These are phyloP conservation scores for Phrynocephalus guinanensis DNA, from an alignment of 2,797 vertebrate species.

Conservation along the genomic window DNA sequence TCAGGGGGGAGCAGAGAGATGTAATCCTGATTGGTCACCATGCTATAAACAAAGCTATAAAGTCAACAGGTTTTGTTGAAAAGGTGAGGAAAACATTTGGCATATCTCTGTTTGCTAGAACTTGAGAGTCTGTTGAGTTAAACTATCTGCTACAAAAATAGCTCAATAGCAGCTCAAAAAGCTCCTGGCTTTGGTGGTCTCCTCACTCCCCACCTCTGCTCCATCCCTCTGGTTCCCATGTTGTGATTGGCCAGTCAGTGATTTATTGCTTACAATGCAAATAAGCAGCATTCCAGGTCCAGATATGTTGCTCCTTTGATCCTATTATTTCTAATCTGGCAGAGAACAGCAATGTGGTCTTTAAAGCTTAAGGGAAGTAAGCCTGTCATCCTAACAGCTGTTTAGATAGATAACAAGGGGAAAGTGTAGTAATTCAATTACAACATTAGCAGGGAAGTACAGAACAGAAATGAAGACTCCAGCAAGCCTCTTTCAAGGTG, in stretches of 20 bases:
- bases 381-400: slow-evolving; percentile 34
- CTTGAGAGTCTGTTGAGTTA: not conserved
- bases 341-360: not conserved
- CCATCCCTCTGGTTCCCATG: not conserved
- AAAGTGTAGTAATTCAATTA: not conserved
- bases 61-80: not conserved
- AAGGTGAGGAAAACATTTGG: not conserved
- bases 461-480: not conserved
- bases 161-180: not conserved
- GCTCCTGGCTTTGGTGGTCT: not conserved
- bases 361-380: slow-evolving; percentile 27
- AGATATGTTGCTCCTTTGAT: slow-evolving; percentile 3
- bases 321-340: not conserved
- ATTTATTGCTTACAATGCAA: slow-evolving; percentile 44
- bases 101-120: not conserved
- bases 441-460: not conserved
- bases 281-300: not conserved
- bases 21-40: not conserved
- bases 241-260: not conserved
- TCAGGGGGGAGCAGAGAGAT: too few relatives aligned
- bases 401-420: slow-evolving; percentile 35
- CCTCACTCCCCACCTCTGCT: slow-evolving; percentile 16
- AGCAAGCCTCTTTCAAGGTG: not conserved
- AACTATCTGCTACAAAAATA: not conserved
- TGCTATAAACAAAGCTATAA: not conserved